Conservation (phyloP, 92 coral and sea anemone species). For the Plumapathes pennacea region DNA sequence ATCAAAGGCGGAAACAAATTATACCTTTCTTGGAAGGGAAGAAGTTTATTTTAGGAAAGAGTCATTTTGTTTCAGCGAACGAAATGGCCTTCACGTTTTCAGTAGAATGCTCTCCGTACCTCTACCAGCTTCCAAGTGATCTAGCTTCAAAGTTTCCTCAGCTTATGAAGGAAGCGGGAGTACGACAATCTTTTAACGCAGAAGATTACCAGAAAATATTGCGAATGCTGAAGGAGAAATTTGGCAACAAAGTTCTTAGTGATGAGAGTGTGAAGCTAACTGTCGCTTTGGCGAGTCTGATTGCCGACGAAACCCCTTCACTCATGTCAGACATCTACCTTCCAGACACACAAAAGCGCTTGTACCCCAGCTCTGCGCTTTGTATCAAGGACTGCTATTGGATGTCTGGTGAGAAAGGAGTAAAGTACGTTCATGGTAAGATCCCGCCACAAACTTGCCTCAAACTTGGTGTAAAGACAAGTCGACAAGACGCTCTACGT, state of each 20-base stretch:
- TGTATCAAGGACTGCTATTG: conserved; percentile 70
- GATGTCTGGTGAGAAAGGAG: conserved; percentile 58
- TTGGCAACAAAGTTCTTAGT: conserved; percentile 10
- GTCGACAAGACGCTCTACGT: conserved; percentile 56
- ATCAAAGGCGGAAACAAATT: too few relatives aligned
- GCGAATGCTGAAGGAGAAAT: conserved; percentile 3
- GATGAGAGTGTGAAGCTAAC: not conserved
- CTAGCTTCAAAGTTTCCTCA: conserved; percentile 2
- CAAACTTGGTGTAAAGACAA: conserved; percentile 60
- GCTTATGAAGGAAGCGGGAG: conserved; percentile 28
- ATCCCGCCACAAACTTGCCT: conserved; percentile 20
- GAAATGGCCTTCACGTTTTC: conserved; percentile 38
- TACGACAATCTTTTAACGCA: conserved; percentile 24
- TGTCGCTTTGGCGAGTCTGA: conserved; percentile 7
- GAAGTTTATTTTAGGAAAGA: conserved; percentile 20
- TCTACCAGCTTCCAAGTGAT: conserved; percentile 23
- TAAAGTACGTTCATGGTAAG: conserved; percentile 26
- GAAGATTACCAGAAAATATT: conserved; percentile 38
- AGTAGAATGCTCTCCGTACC: conserved; percentile 48
- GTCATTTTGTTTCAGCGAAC: conserved; percentile 21
- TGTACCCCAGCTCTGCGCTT: conserved; percentile 34
- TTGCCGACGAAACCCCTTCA: too few relatives aligned
- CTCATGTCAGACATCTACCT: too few relatives aligned
- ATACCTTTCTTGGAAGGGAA: conserved; percentile 10
- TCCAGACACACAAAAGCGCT: conserved; percentile 45